A percentile compares a stretch with the other conserved stretches of the same genome.
Evolutionary conservation across 35 echinoderm and acorn worm genomes (phyloP).

Genomic region (Heliocidaris tuberculata): DNA sequence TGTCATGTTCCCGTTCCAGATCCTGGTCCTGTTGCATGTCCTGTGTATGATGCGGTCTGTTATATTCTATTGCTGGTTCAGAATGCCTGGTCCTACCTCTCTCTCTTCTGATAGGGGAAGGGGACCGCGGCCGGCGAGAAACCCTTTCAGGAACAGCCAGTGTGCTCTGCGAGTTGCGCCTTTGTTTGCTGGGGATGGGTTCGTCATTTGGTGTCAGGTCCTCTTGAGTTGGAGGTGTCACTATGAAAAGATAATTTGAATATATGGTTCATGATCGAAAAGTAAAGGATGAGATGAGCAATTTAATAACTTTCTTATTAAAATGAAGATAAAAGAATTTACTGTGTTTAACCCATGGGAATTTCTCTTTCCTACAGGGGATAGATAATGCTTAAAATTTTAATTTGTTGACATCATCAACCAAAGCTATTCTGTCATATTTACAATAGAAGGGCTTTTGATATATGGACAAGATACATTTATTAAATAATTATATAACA

Average conservation of each 20-base stretch:
- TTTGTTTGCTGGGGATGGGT: constrained; percentile 29
- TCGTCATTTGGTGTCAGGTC: constrained; percentile 59
- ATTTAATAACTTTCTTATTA: no score
- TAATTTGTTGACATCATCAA: no score
- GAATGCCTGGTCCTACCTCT: constrained; percentile 43
- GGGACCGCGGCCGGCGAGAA: constrained; percentile 59
- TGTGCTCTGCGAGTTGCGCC: constrained; percentile 80
- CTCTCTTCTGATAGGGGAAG: constrained; percentile 72
- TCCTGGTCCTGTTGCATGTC: constrained; percentile 29
- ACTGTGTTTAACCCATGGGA: no score
- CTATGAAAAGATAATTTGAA: constrained; percentile 46
- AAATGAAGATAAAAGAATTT: no score
- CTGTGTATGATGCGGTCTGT: background rate
- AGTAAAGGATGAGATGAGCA: no score
- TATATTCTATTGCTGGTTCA: constrained; percentile 26
- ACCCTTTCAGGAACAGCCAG: constrained; percentile 81
- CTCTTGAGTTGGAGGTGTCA: constrained; percentile 82
- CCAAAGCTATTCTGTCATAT: no score
- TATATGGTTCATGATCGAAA: no score
- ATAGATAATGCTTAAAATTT: no score
- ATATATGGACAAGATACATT: no score
- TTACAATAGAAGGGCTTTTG: no score
- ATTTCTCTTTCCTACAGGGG: no score
- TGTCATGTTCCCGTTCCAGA: constrained; percentile 8
- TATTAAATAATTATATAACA: no score